Evolutionary conservation across 2,113 vertebrate species (phyloP), one percentile per base, ranked within the genome.

Genomic region (Atherinomorus stipes): DNA sequence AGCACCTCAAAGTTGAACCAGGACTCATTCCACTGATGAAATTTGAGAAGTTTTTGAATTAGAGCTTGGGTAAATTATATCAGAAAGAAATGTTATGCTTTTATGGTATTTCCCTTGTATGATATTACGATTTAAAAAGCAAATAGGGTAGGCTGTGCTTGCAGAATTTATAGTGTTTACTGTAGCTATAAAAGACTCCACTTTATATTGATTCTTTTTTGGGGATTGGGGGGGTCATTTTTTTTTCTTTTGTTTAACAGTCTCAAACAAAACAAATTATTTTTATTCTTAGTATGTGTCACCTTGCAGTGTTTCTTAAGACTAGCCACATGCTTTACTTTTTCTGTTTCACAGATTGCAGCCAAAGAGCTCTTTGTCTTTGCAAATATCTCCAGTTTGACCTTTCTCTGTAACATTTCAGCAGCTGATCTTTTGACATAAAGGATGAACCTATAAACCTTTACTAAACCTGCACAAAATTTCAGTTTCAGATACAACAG

Each of bases 361-460:
- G 22, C 25, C 50, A 52, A 22, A 25, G n/a, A 4, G 45, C 40
- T 21, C 50, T 15, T 54, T 60, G 58, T 47, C 40, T 64, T 63
- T 77, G 28, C 49, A 38, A 74, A 71, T 51, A 61, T 45, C 26
- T 70, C 78, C 25, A 19, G 4, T 18, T 0, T 61, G 72, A 64
- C 70, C 58, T 85, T 83, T 75, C 51, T 54, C 28, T 61, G 22
- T 42, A 53, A 69, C 68, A 68, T 51, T 16, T 53, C 23, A 23
- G 44, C 58, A 37, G 53, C 52, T 42, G 45, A 31, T 53, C n/a
- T 56, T 58, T n/a, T 31, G 6, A 52, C 70, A 37, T 25, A 26
- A 60, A 45, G 64, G 57, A 50, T 60, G 15, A 62, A 45, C 47
- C 34, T 51, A 56, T 56, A 19, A 52, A 40, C 42, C 44, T 54